Percentiles rank a stretch among this genome's conserved stretches.
phyloP scores from a whole-genome alignment of 2,113 vertebrate genomes.

The Ginglymostoma cirratum region DNA sequence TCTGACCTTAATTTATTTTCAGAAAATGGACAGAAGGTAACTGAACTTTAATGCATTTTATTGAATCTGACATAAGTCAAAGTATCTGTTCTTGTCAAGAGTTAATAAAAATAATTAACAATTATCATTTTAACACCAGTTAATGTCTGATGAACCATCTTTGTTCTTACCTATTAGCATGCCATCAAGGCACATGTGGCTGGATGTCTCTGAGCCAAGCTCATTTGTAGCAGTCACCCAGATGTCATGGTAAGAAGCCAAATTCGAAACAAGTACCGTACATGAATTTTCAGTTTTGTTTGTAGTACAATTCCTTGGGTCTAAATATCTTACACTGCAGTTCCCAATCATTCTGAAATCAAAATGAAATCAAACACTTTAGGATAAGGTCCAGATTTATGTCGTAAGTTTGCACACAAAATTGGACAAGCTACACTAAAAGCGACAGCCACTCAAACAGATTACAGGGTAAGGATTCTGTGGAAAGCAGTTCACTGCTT shows the following conservation, averaged over 20 bases:
- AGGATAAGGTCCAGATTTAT: not conserved
- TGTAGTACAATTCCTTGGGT: not conserved
- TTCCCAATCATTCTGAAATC: constrained; percentile 3
- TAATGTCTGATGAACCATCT: not conserved
- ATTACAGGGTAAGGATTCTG: not conserved
- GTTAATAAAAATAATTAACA: not conserved
- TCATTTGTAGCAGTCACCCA: not conserved
- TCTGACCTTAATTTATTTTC: not conserved
- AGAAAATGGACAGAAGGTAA: not conserved
- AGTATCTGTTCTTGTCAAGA: not conserved
- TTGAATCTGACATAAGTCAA: not conserved
- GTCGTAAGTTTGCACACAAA: not conserved
- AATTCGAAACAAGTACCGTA: not conserved
- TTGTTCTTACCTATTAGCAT: constrained; percentile 33
- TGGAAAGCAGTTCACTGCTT: not conserved
- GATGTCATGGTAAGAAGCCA: constrained; percentile 40
- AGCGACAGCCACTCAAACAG: not conserved
- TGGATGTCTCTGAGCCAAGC: not conserved
- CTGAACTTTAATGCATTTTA: not conserved
- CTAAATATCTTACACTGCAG: constrained; percentile 19
- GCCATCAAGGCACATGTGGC: not conserved
- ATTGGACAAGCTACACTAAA: not conserved
- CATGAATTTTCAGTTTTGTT: not conserved
- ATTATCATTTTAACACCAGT: not conserved
- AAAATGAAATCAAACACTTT: not conserved